Base-by-base conservation (phyloP, 1,140 invertebrate species). In the Diorhabda sublineata region DNA sequence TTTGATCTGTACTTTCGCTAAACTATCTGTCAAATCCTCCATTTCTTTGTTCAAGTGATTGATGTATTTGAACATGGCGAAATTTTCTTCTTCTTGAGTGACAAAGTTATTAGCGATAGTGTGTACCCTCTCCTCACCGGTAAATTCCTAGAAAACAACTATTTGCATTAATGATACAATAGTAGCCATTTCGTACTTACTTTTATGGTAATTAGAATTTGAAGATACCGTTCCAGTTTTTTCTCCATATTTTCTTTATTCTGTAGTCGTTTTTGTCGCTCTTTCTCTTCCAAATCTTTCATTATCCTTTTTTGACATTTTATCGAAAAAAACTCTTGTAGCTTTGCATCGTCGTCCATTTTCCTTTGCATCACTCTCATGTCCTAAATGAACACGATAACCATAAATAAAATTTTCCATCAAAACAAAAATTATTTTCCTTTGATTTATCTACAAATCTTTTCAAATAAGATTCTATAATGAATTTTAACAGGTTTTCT, bases 11-110 rank as follows among this genome's bases (percentile, higher is more conserved):
- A 76, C 61, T 7, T 69, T 62, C 4, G 62, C 58, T 43, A 78
- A 64, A 77, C 71, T 65, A 70, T 80, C 73, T 56, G 71, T 76
- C 11, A 77, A 42, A 82, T 87, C 83, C 76, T 95, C 93, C 45
- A 92, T 83, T 78, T 96, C 92, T 74, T 90, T 91, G 79, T 96
- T 95, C 44, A 96, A 84, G 79, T 96, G 93, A 78, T 95, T 96
- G 2, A 97, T 93, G 79, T 95, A 96, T 79, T 91, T 95, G 80
- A 97, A 97, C 2, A 94, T 84, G 0, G 93, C 92, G 81, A 96
- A 96, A 83, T 97, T 97, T 74, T 92, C 90, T 76, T 95, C 92
- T 78, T 97, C 94, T 73, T 92, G 89, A 62, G 91, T 89, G 9
- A 90, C 87, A 80, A 94, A 96, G 71, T 90, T 85, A n/a, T 85